A percentile compares a stretch with the other conserved stretches of the same genome.
Conservation (phyloP, 1,140 invertebrate species). For the Pectinophora gossypiella region DNA sequence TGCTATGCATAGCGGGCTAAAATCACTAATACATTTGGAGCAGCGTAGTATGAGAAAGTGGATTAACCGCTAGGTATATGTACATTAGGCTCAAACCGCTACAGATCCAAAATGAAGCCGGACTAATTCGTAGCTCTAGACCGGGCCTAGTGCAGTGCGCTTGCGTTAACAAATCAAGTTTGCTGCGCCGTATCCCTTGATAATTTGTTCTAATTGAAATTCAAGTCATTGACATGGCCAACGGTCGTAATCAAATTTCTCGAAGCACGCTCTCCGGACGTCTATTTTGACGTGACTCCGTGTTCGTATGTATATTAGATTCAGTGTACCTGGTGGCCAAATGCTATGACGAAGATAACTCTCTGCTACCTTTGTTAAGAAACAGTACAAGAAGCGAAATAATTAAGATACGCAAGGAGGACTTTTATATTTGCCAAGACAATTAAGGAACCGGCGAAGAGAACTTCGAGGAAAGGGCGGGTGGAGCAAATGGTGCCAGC, state of each 20-base stretch:
- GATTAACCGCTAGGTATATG: not conserved
- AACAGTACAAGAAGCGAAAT: too few relatives aligned
- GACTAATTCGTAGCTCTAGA: conserved; percentile 21
- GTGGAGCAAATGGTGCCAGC: too few relatives aligned
- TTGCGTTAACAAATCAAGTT: conserved; percentile 69
- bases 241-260: conserved; percentile 66
- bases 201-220: conserved; percentile 75
- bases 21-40: not conserved
- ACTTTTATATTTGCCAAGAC: too few relatives aligned
- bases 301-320: not conserved
- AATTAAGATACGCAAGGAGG: too few relatives aligned
- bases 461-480: too few relatives aligned
- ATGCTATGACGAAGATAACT: too few relatives aligned
- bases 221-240: conserved; percentile 72
- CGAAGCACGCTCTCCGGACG: conserved; percentile 34
- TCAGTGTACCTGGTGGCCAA: too few relatives aligned
- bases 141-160: conserved; percentile 26
- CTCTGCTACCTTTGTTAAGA: too few relatives aligned
- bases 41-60: not conserved
- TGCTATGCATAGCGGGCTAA: not conserved
- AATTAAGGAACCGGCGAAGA: too few relatives aligned
- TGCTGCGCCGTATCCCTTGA: conserved; percentile 66
- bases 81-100: conserved; percentile 2
- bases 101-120: conserved; percentile 16
- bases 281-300: conserved; percentile 22